phyloP scores from a whole-genome alignment of 2,888 invertebrate species.

The Ferrisia virgata region DNA sequence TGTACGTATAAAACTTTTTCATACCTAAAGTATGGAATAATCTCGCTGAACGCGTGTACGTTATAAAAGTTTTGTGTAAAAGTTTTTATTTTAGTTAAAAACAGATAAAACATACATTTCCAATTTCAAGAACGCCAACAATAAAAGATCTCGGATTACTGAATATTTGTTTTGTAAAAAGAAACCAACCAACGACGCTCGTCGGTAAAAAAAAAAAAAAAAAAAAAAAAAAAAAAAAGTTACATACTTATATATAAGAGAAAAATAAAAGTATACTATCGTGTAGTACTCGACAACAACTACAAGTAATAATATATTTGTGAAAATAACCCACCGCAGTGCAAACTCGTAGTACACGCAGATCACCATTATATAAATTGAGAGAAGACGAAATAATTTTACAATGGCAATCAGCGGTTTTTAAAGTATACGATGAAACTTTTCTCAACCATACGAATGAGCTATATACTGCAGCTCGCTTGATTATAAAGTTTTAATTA shows the following conservation, averaged over 20 bases:
- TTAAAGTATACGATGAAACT: conserved; percentile 11
- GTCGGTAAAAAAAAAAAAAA: background rate
- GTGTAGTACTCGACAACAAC: background rate
- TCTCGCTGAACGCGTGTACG: conserved; percentile 8
- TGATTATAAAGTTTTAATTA: conserved; percentile 27
- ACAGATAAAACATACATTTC: conserved; percentile 26
- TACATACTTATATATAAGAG: too few species aligned
- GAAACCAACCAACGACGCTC: background rate
- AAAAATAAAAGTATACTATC: too few species aligned
- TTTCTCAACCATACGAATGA: background rate
- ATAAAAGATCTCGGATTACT: conserved; percentile 17
- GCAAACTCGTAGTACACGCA: background rate
- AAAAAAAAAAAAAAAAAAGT: background rate
- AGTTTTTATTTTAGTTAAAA: conserved; percentile 26
- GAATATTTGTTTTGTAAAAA: conserved; percentile 21
- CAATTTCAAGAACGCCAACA: conserved; percentile 16
- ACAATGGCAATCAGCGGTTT: conserved; percentile 5
- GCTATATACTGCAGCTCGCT: background rate
- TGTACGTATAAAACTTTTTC: conserved; percentile 7
- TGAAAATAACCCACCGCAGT: too few species aligned
- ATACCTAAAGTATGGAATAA: conserved; percentile 5
- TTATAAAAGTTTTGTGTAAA: conserved; percentile 11
- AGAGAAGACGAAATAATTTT: conserved; percentile 11
- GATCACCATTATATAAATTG: background rate
- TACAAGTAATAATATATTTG: background rate